phyloP scores from a whole-genome alignment of 1,140 invertebrate genomes.

The Eupeodes corollae region DNA sequence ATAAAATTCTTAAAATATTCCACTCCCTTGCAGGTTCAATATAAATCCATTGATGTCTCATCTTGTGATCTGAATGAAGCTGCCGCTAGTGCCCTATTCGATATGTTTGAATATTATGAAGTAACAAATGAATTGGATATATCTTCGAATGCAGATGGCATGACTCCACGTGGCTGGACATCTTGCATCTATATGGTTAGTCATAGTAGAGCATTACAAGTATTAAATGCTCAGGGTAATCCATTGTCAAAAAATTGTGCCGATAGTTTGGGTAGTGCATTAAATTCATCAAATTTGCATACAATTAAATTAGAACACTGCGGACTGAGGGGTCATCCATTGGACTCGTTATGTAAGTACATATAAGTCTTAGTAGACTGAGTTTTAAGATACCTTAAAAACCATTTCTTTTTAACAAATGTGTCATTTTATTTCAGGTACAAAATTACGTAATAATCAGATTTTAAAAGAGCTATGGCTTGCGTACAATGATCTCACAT shows the following conservation, averaged over 20 bases:
- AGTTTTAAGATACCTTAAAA: too few species aligned
- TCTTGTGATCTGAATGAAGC: constrained; percentile 27
- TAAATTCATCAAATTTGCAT: constrained; percentile 51
- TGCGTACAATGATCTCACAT: constrained; percentile 66
- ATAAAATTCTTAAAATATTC: too few species aligned
- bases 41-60: constrained; percentile 33
- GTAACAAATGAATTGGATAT: constrained; percentile 67
- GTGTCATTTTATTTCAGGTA: constrained; percentile 48
- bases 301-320: constrained; percentile 66
- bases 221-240: constrained; percentile 31
- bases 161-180: constrained; percentile 59
- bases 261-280: constrained; percentile 23
- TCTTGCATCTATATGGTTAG: constrained; percentile 32
- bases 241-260: constrained; percentile 31
- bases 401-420: too few species aligned
- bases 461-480: constrained; percentile 69
- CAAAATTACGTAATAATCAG: constrained; percentile 67
- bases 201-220: constrained; percentile 27
- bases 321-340: constrained; percentile 50
- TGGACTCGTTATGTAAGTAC: constrained; percentile 53
- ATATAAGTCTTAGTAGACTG: neutral
- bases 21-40: constrained; percentile 22
- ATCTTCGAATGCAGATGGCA: constrained; percentile 60
- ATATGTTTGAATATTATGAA: constrained; percentile 89
- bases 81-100: constrained; percentile 55